Base-by-base conservation (phyloP, 2,888 invertebrate species). In the Rhamphomyia laevipes region DNA sequence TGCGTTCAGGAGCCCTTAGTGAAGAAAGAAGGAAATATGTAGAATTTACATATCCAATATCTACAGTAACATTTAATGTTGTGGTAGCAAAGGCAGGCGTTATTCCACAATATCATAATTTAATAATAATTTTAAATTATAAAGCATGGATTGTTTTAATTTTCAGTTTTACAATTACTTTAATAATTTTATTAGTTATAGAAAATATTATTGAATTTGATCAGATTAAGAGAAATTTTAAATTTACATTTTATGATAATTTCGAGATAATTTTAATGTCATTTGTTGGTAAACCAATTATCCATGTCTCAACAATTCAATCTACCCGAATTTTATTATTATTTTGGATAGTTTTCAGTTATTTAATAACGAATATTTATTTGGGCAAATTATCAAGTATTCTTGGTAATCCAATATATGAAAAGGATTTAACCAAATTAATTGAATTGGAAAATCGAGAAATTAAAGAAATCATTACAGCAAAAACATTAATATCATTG, bases 321-420 rank as follows among this genome's bases (percentile, higher is more conserved):
- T 62, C 65, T 0, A 43, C 66, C 38, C 61, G 67, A 0, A 49
- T 55, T 16, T 61, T 63, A 9, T 58, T 68, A 4, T 59, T 67
- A 27, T 53, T 59, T 4, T 68, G 68, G 69, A 61, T 68, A 7
- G 46, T 66, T 6, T 68, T 65, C 37, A 61, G 63, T 30, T 67
- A 66, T 42, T 57, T 68, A 1, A 47, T 65, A 42, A 64, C 62
- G 2, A 57, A 55, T 21, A 58, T 66, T 15, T 68, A 65, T 46
- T 61, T 66, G 23, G 66, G 64, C 15, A 66, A 68, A 44, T 49
- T 68, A 46, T 66, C 66, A 38, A 68, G 68, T 40, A 60, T 58
- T 11, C 65, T 68, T 37, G 61, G 67, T 0, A 59, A 60, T 11
- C 64, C 68, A 1, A 55, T 54, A 11, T 68, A 59, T 46, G 62